phyloP scores from a whole-genome alignment of 1,140 invertebrate genomes.

The Drosophila saltans region DNA sequence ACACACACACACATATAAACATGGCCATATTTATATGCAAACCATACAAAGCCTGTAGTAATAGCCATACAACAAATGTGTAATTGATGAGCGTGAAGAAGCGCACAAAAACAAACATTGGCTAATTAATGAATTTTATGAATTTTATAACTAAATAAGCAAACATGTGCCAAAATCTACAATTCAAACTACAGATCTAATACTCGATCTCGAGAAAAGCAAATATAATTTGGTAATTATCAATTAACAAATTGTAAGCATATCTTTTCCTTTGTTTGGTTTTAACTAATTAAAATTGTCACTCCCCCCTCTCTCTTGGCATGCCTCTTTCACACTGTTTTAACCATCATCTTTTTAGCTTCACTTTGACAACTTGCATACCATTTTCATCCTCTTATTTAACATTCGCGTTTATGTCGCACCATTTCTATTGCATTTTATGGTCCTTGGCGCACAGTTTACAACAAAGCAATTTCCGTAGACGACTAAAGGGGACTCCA shows the following conservation, averaged over 20 bases:
- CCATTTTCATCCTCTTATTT: slow-evolving; percentile 13
- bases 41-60: no score
- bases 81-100: slow-evolving; percentile 13
- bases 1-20: neutral
- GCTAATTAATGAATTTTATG: neutral
- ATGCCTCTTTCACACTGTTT: neutral
- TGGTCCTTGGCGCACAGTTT: slow-evolving; percentile 44
- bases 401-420: slow-evolving; percentile 2
- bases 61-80: neutral
- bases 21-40: no score
- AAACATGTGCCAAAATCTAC: no score
- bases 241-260: neutral
- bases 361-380: slow-evolving; percentile 41
- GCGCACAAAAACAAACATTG: slow-evolving; percentile 39
- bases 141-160: neutral
- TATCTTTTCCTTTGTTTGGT: neutral
- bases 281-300: slow-evolving; percentile 47
- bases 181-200: no score
- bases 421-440: slow-evolving; percentile 52
- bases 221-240: neutral
- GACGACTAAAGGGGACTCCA: slow-evolving; percentile 40
- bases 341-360: slow-evolving; percentile 11
- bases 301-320: neutral
- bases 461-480: slow-evolving; percentile 64
- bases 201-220: no score